Conservation (phyloP, 2,797 vertebrate species). For the Sphaeramia orbicularis region DNA sequence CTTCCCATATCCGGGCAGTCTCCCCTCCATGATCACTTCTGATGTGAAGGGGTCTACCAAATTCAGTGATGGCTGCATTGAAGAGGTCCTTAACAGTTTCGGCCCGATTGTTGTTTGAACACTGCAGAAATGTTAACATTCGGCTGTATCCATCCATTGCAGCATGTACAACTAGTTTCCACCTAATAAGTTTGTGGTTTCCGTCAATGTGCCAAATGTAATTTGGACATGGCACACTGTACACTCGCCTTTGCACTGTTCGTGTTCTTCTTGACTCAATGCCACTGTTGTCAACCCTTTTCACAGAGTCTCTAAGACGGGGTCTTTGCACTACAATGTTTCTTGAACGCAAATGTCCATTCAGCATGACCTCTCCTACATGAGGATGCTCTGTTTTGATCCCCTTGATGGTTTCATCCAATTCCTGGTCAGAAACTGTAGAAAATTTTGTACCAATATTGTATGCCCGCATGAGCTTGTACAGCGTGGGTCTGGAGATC, state of each 20-base stretch:
- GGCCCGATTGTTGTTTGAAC: conserved; percentile 41
- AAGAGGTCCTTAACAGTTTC: conserved; percentile 11
- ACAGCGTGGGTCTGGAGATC: conserved; percentile 19
- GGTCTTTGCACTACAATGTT: too few species aligned
- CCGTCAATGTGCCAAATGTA: conserved; percentile 35
- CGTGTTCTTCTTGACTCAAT: conserved; percentile 23
- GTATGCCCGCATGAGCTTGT: conserved; percentile 12
- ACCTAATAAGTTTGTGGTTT: conserved; percentile 34
- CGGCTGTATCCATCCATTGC: conserved; percentile 38
- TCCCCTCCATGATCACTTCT: conserved; percentile 28
- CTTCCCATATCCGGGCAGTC: background rate
- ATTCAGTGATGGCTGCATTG: conserved; percentile 7
- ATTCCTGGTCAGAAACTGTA: conserved; percentile 25
- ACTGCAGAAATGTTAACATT: conserved; percentile 36
- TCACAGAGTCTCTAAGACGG: conserved; percentile 7
- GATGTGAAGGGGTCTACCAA: conserved; percentile 34
- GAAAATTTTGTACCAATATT: conserved; percentile 22
- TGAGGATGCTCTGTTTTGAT: conserved; percentile 38
- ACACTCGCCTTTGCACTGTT: conserved; percentile 8
- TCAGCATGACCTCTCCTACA: too few species aligned
- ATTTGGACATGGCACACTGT: conserved; percentile 18
- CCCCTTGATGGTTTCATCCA: conserved; percentile 8
- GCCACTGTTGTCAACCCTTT: conserved; percentile 27
- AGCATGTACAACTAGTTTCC: conserved; percentile 25
- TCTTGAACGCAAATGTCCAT: too few species aligned